Evolutionary conservation across 1,140 invertebrate species (phyloP).

Genomic region (Drosophila bocqueti): DNA sequence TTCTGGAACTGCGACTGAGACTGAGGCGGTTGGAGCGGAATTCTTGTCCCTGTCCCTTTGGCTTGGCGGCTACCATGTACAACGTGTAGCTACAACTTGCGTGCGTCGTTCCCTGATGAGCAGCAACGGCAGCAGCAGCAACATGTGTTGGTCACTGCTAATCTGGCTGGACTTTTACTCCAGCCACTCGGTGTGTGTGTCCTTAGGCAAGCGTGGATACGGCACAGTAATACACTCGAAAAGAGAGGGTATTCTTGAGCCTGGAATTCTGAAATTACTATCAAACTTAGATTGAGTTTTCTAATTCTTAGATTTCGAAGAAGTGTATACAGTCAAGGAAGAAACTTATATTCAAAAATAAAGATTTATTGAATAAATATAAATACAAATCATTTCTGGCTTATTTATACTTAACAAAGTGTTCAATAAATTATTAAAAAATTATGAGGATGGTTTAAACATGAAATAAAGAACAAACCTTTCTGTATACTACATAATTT

Average conservation of each 20-base stretch:
- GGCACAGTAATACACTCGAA: slow-evolving; percentile 1
- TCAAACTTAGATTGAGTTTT: too few species aligned
- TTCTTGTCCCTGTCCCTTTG: slow-evolving; percentile 38
- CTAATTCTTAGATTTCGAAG: too few species aligned
- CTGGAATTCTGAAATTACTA: too few species aligned
- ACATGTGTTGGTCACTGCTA: slow-evolving; percentile 73
- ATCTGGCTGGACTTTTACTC: slow-evolving; percentile 57
- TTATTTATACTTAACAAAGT: too few species aligned
- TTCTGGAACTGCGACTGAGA: slow-evolving; percentile 11
- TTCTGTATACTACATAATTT: too few species aligned
- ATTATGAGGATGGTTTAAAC: too few species aligned
- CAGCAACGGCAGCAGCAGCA: slow-evolving; percentile 61
- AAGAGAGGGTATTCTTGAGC: not conserved
- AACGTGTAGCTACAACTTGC: slow-evolving; percentile 78
- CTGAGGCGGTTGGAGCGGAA: slow-evolving; percentile 5
- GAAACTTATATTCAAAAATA: too few species aligned
- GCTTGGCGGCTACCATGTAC: slow-evolving; percentile 56
- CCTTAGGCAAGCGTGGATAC: slow-evolving; percentile 56
- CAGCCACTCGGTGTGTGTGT: slow-evolving; percentile 48
- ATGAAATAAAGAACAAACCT: too few species aligned
- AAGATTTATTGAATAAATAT: too few species aligned
- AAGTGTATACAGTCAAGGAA: too few species aligned
- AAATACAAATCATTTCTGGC: too few species aligned
- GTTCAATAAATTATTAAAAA: too few species aligned
- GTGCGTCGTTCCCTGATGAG: slow-evolving; percentile 76